These are phyloP conservation scores for Champsocephalus gunnari DNA, from an alignment of 2,797 vertebrate genomes.

Conservation along the genomic window DNA sequence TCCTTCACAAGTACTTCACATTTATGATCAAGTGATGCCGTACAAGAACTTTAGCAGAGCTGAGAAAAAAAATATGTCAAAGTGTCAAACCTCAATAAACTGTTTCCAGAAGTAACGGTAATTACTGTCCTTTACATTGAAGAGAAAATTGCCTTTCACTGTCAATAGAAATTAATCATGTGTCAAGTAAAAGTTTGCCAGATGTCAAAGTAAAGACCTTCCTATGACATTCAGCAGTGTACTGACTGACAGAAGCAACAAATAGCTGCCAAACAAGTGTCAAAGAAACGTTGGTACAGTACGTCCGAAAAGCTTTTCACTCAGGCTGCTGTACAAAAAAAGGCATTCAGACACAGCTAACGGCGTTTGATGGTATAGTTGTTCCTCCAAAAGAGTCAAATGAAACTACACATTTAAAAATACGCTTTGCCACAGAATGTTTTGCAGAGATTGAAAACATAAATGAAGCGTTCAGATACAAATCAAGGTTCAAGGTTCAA, in stretches of 20 bases:
- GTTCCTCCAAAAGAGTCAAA: too few relatives aligned
- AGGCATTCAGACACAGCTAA: background rate
- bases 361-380: background rate
- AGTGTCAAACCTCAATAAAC: background rate
- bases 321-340: background rate
- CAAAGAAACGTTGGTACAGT: background rate
- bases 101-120: background rate
- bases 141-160: slow-evolving; percentile 21
- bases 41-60: background rate
- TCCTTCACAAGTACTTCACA: background rate
- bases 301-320: background rate
- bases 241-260: background rate
- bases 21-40: background rate
- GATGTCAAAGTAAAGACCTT: slow-evolving; percentile 6
- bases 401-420: too few relatives aligned
- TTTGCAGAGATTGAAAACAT: background rate
- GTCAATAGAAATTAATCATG: background rate
- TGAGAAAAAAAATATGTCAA: background rate
- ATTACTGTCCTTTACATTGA: slow-evolving; percentile 18
- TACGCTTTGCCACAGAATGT: background rate
- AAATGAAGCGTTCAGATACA: background rate
- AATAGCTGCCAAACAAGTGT: slow-evolving; percentile 3
- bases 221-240: background rate
- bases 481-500: too few relatives aligned
- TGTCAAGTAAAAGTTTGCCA: slow-evolving; percentile 1